Evolutionary conservation across 2,888 invertebrate species (phyloP), one percentile per base, ranked within the genome.

Genomic region (Girardia tigrina): DNA sequence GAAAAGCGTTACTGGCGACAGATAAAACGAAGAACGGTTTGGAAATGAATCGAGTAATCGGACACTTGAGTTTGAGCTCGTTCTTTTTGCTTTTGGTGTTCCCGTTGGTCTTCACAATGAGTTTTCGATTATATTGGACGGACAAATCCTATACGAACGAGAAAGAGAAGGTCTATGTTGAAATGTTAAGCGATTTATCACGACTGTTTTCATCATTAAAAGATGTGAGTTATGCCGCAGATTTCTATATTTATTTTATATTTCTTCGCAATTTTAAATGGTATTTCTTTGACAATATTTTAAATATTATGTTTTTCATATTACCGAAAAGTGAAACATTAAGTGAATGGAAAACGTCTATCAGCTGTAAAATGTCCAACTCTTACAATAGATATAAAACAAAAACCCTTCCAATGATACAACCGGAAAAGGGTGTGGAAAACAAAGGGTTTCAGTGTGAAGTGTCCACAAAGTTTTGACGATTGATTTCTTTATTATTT

Each of bases 171-270:
- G 6, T 26, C 23, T 74, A 27, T 20, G 4, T 74, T 1, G 56
- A 74, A 26, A 26, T 26, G 2, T 26, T 74, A 14, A 26, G 29
- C 42, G 76, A 77, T 29, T 29, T 72, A 14, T 78, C 77, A 6
- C 74, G 77, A 27, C 42, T 77, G 20, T 70, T 77, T 28, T 77
- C 77, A 4, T 77, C 77, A 14, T 4, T 77, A 0, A 77, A 77
- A 28, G 77, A 77, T 36, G 29, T 77, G 12, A 42, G 28, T 36
- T 77, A 77, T 36, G 73, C 72, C 8, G 69, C 71, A 6, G 72
- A 77, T 73, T 77, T 77, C 28, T 77, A 56, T 72, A 23, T 77
- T 4, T 77, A 77, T 71, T 29, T 77, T 16, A 69, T 72, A 14
- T 77, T 77, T 28, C 26, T 77, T 6, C n/a, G 20, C 0, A 77